Evolutionary conservation across 2,888 invertebrate genomes (phyloP).

Genomic region (Pycnomerus fuliginosus): DNA sequence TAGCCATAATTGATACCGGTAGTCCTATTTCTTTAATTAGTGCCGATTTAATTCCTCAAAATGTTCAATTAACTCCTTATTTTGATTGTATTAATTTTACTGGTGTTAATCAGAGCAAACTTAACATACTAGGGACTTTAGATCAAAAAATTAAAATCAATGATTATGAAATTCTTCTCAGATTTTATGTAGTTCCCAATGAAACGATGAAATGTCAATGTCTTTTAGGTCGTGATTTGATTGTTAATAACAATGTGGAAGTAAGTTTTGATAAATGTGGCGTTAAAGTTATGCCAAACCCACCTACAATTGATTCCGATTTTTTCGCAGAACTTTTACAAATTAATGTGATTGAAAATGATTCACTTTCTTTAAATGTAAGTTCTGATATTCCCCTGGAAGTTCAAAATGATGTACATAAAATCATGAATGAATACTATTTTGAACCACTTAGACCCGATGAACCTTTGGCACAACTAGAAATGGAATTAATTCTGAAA

Average conservation of each 20-base stretch:
- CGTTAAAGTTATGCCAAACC: not conserved
- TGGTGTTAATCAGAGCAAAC: not conserved
- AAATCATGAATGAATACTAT: not conserved
- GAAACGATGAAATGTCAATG: constrained; percentile 1
- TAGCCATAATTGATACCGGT: constrained; percentile 13
- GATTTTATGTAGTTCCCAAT: constrained; percentile 10
- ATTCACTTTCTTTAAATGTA: not conserved
- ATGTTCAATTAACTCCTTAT: no score
- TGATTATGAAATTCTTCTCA: not conserved
- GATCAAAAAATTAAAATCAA: not conserved
- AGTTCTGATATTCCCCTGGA: not conserved
- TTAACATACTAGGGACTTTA: not conserved
- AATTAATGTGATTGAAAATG: not conserved
- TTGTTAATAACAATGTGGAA: not conserved
- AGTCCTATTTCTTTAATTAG: constrained; percentile 8
- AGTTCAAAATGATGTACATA: not conserved
- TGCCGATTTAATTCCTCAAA: not conserved
- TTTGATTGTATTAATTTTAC: no score
- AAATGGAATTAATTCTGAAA: not conserved
- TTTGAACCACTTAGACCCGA: not conserved
- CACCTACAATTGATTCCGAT: not conserved
- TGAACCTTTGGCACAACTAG: not conserved
- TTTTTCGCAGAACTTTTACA: not conserved
- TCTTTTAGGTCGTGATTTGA: constrained; percentile 10
- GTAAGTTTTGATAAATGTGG: not conserved